Evolutionary conservation across 2,113 vertebrate genomes (phyloP), one percentile per base, ranked within the genome.

Genomic region (Xiphorhynchus elegans): DNA sequence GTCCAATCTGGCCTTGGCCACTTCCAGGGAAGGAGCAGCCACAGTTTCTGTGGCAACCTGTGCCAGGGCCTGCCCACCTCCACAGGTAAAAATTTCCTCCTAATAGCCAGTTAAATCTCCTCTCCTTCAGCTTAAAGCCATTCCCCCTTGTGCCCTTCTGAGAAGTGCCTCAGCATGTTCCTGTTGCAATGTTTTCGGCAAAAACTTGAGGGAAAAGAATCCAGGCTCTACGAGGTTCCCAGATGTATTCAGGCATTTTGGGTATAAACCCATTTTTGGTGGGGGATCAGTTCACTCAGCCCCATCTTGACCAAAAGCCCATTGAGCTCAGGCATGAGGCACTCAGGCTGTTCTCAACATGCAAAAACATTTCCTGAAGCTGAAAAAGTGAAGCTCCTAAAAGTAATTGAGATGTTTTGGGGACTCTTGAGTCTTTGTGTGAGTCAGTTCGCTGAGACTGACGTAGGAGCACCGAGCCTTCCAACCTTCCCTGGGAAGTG

Each of bases 41-140:
- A 3, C 78, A 75, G 69, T 46, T 82, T 2, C 78, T 60, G 28
- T 80, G 76, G 42, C 25, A 80, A 12, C 31, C 60, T 74, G 39
- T 20, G 53, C 69, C 62, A 83, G 78, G 39, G 19, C 62, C 62
- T 68, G 0, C 15, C 13, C 39, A 60, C 39, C 28, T 33, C 50
- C 3, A 0, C 28, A 52, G 46, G 9, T 5, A 46, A 53, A 1
- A 5, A 60, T 26, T 18, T 3, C 29, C 6, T 7, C 56, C 29
- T 17, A 7, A 35, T 26, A 35, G 21, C 9, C 47, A 47, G 5
- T 23, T 62, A 69, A 35, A 55, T 76, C 40, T 62, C 33, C 26
- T 67, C n/a, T 47, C 17, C 47, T 69, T 15, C 63, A 69, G 6
- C 25, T 55, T 16, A 42, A 69, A 42, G 28, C 40, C 55, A 31